Evolutionary conservation across 2,797 vertebrate species (phyloP), one percentile per base, ranked within the genome.

Genomic region (Borostomias antarcticus): DNA sequence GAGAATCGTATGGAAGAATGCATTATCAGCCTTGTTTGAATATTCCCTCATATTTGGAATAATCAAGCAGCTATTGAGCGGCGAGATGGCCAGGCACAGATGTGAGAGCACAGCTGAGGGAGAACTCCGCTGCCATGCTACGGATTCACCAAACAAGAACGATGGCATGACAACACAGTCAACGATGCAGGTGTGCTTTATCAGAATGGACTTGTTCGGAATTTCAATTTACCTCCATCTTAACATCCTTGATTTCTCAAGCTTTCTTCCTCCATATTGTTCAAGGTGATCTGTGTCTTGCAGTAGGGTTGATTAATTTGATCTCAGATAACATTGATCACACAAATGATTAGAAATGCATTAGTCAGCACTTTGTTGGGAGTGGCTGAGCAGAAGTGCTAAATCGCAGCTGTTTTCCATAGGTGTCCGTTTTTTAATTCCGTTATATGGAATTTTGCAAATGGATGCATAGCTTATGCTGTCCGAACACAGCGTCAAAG

Each of bases 281-380:
- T 87, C 86, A 89, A 88, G 86, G 87, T 87, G 86, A 87, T 89
- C 86, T 74, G 51, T 66, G 80, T 79, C 88, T 88, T 89, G 87
- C 88, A 86, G 26, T 54, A 29, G 13, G 83, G 84, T 84, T 88
- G 86, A 90, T 89, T 90, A 90, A 89, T 89, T 89, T 87, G 83
- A 82, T 86, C 76, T 85, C 75, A 70, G 86, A 84, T 84, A 88
- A 86, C 88, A 91, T 90, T 91, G 89, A 91, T 90, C 88, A 91
- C 84, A 89, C 85, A 86, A 88, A 89, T 88, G 85, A 89, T 91
- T 89, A 89, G 85, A 89, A 89, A 91, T 88, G 86, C 88, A 91
- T 91, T 89, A 89, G 89, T 91, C 88, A 91, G 89, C 89, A 90
- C 79, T 77, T 76, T 83, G 84, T 88, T 88, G 86, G 82, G 76